A percentile compares a stretch with the other conserved stretches of the same genome.
These are phyloP conservation scores for Battus philenor DNA, from an alignment of 1,140 invertebrate genomes.

Conservation along the genomic window DNA sequence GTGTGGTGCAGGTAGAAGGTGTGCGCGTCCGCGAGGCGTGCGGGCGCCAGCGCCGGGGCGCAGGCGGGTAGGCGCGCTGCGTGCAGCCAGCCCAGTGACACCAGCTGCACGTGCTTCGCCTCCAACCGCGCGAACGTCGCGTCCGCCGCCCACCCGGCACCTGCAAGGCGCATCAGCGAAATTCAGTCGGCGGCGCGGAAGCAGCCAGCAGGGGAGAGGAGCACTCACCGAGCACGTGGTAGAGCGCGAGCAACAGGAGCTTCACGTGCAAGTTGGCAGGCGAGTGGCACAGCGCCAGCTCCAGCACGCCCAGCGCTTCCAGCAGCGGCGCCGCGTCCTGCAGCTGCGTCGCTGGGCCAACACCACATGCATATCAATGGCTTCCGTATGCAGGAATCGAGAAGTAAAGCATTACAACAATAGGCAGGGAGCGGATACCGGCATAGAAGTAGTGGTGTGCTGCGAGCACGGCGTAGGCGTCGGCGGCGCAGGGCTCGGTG, in stretches of 20 bases:
- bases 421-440: too few relatives aligned
- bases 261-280: conserved; percentile 88
- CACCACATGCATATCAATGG: background rate
- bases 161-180: conserved; percentile 41
- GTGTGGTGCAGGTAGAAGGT: conserved; percentile 66
- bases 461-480: conserved; percentile 87
- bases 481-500: conserved; percentile 76
- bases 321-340: conserved; percentile 75
- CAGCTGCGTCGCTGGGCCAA: conserved; percentile 42
- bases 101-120: conserved; percentile 95
- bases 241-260: conserved; percentile 83
- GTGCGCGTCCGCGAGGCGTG: conserved; percentile 87
- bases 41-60: conserved; percentile 82
- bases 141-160: conserved; percentile 82
- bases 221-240: conserved; percentile 85
- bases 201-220: too few relatives aligned
- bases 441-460: conserved; percentile 87
- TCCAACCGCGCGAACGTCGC: conserved; percentile 84
- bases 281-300: conserved; percentile 82
- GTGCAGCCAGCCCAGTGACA: conserved; percentile 92
- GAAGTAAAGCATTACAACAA: too few relatives aligned
- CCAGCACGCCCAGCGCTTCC: conserved; percentile 81
- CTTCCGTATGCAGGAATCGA: too few relatives aligned
- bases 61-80: conserved; percentile 82
- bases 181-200: too few relatives aligned